Evolutionary conservation across 2,888 invertebrate species (phyloP).

Genomic region (Molorchus minor): DNA sequence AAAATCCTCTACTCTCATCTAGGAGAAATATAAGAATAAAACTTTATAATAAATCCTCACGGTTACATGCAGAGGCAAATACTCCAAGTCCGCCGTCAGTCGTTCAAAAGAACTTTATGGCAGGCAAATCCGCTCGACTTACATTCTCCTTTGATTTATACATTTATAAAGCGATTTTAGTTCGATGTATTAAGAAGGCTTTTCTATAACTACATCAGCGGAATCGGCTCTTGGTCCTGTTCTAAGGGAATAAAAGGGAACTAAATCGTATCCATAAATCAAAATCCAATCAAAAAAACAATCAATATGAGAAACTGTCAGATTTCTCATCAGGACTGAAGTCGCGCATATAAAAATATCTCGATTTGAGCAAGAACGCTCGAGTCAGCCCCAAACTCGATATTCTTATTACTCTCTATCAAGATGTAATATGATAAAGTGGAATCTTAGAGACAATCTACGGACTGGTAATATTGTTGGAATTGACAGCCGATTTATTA

Average conservation of each 20-base stretch:
- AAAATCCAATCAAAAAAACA: constrained; percentile 46
- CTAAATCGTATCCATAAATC: constrained; percentile 44
- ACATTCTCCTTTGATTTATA: constrained; percentile 5
- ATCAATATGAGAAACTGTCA: constrained; percentile 44
- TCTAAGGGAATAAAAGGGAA: constrained; percentile 25
- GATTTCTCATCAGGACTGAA: constrained; percentile 39
- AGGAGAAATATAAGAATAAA: not conserved
- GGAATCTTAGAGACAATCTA: constrained; percentile 29
- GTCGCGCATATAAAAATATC: constrained; percentile 41
- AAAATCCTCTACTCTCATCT: too few species aligned
- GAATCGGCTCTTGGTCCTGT: constrained; percentile 1
- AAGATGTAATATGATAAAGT: constrained; percentile 42
- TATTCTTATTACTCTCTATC: constrained; percentile 42
- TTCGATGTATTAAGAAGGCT: not conserved
- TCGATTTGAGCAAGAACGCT: constrained; percentile 20
- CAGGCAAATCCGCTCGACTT: not conserved
- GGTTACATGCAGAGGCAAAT: too few species aligned
- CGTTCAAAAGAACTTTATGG: not conserved
- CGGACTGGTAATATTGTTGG: constrained; percentile 45
- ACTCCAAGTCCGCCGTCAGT: too few species aligned
- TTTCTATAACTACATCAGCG: constrained; percentile 10
- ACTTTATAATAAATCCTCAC: not conserved
- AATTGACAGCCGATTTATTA: constrained; percentile 51
- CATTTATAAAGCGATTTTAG: constrained; percentile 9
- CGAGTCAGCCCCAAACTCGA: constrained; percentile 39